Conservation (phyloP, 1,140 invertebrate genomes). For the Nephotettix cincticeps region DNA sequence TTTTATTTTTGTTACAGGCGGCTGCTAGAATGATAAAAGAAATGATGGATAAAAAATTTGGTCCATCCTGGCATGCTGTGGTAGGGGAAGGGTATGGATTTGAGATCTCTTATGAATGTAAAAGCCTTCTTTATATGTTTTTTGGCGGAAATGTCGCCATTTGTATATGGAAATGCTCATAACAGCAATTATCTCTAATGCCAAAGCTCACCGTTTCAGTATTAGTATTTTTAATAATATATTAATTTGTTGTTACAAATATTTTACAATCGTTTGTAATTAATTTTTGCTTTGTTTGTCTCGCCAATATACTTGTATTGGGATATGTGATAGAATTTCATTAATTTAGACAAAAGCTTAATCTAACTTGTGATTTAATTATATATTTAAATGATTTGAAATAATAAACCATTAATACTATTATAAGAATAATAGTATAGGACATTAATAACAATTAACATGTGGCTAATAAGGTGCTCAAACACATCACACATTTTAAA, state of each 20-base stretch:
- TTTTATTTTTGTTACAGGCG: constrained; percentile 49
- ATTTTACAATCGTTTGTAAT: background rate
- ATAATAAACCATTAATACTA: too few species aligned
- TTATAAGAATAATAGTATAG: too few species aligned
- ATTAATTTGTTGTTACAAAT: background rate
- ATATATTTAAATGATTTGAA: too few species aligned
- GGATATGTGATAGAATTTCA: too few species aligned
- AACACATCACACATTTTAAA: too few species aligned
- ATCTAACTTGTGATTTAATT: too few species aligned
- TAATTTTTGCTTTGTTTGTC: too few species aligned
- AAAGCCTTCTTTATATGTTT: constrained; percentile 88
- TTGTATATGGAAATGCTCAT: constrained; percentile 86
- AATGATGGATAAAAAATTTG: constrained; percentile 92
- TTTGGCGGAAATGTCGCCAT: constrained; percentile 88
- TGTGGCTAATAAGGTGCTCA: too few species aligned
- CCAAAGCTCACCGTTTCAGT: background rate
- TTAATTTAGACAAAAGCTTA: too few species aligned
- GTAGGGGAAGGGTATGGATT: constrained; percentile 94
- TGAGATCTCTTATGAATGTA: constrained; percentile 87
- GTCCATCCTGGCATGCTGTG: constrained; percentile 88
- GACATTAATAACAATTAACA: too few species aligned
- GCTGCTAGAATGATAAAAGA: constrained; percentile 91
- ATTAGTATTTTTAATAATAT: constrained; percentile 1
- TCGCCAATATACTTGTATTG: too few species aligned
- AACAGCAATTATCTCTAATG: background rate